Percentiles rank a stretch among this genome's conserved stretches.
phyloP scores from a whole-genome alignment of 2,797 vertebrate genomes.

The Coranthus polyacanthus region DNA sequence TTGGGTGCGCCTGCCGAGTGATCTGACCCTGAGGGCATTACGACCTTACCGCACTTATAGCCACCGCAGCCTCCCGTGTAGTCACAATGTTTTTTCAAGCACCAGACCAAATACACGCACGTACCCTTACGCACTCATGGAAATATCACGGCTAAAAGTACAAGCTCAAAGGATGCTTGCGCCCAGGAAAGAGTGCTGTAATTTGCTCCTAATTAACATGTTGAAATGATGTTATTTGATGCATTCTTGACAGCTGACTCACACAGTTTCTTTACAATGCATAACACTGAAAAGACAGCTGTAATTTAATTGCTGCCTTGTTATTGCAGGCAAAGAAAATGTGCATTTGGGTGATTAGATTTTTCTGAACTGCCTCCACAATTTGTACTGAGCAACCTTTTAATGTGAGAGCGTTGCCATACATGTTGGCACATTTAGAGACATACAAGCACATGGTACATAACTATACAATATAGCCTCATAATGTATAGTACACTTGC shows the following conservation, averaged over 20 bases:
- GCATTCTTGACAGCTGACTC: conserved; percentile 35
- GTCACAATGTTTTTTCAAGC: conserved; percentile 30
- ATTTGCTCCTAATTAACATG: conserved; percentile 49
- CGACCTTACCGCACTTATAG: conserved; percentile 43
- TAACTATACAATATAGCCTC: conserved; percentile 17
- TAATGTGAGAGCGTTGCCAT: background rate
- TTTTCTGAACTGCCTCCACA: conserved; percentile 21
- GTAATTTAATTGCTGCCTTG: conserved; percentile 22
- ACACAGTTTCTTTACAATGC: conserved; percentile 24
- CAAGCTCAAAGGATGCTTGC: conserved; percentile 16
- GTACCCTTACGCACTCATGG: conserved; percentile 13
- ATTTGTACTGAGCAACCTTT: conserved; percentile 17
- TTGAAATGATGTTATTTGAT: conserved; percentile 36
- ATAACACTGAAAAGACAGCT: background rate
- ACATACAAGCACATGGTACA: conserved; percentile 31
- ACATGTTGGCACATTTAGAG: conserved; percentile 21
- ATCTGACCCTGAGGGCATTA: conserved; percentile 46
- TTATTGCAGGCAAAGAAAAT: conserved; percentile 28
- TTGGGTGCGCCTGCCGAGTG: conserved; percentile 52
- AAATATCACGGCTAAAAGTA: conserved; percentile 16
- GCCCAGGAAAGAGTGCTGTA: conserved; percentile 23
- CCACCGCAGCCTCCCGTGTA: conserved; percentile 18
- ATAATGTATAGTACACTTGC: conserved; percentile 31
- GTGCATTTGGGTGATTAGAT: conserved; percentile 23
- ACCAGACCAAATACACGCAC: conserved; percentile 17